Percentiles rank a stretch among this genome's conserved stretches.
Conservation (phyloP, 30 jellyfish, hydroid and myxozoan genomes). For the Calvadosia cruxmelitensis region DNA sequence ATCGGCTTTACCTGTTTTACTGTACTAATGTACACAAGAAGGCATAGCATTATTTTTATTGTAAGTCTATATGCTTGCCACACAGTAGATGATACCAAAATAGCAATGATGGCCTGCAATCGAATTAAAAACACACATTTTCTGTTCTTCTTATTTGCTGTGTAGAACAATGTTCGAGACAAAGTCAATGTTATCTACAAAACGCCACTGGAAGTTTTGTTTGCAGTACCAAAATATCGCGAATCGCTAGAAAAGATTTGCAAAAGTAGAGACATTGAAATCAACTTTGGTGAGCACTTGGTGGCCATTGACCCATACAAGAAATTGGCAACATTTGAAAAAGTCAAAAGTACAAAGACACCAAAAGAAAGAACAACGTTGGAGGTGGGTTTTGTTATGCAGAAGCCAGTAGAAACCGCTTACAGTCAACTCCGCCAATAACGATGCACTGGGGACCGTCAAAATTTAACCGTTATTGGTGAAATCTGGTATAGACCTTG, state of each 20-base stretch:
- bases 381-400: slow-evolving; percentile 23
- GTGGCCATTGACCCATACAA: slow-evolving; percentile 38
- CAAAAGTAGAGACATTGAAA: slow-evolving; percentile 45
- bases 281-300: slow-evolving; percentile 39
- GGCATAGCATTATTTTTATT: too few relatives aligned
- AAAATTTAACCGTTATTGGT: too few relatives aligned
- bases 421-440: too few relatives aligned
- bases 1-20: too few relatives aligned
- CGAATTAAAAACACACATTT: too few relatives aligned
- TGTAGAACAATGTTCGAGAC: slow-evolving; percentile 68
- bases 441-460: too few relatives aligned
- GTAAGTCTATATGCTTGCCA: too few relatives aligned
- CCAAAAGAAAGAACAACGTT: slow-evolving; percentile 38
- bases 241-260: slow-evolving; percentile 47
- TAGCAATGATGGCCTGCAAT: too few relatives aligned
- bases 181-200: slow-evolving; percentile 40
- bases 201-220: slow-evolving; percentile 65
- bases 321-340: slow-evolving; percentile 56
- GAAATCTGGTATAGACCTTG: too few relatives aligned
- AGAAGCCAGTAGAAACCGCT: background rate
- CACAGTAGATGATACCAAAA: too few relatives aligned
- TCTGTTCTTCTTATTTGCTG: too few relatives aligned
- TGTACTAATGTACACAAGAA: too few relatives aligned
- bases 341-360: slow-evolving; percentile 35
- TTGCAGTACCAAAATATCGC: slow-evolving; percentile 68